A percentile compares a stretch with the other conserved stretches of the same genome.
Evolutionary conservation across 1,140 invertebrate genomes (phyloP).

Genomic region (Eubasilissa regina): DNA sequence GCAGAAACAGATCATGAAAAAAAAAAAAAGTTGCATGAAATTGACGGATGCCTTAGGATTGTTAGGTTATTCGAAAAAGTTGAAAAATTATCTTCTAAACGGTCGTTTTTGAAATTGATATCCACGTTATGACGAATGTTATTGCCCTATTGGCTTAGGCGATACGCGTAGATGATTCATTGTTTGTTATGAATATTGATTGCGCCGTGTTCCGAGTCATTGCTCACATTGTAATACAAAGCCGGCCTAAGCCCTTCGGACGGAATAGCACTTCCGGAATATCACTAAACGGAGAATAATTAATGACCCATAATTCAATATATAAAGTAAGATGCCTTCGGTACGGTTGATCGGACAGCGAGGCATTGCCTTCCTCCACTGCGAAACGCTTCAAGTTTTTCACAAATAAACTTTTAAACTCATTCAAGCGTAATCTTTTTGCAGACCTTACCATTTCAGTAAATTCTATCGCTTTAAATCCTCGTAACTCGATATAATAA

Average conservation of each 20-base stretch:
- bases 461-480: no score
- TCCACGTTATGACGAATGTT: slow-evolving; percentile 33
- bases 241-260: not conserved
- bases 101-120: slow-evolving; percentile 22
- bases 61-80: slow-evolving; percentile 21
- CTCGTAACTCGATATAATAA: no score
- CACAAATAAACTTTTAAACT: no score
- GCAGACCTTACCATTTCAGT: no score
- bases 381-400: no score
- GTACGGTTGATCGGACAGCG: slow-evolving; percentile 15
- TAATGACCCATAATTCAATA: slow-evolving; percentile 42
- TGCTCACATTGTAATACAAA: slow-evolving; percentile 23
- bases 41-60: slow-evolving; percentile 30
- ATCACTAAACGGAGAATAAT: slow-evolving; percentile 25
- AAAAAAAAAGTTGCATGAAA: slow-evolving; percentile 23
- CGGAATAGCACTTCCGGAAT: slow-evolving; percentile 8
- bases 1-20: not conserved
- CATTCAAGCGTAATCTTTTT: no score
- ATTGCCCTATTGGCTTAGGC: slow-evolving; percentile 37
- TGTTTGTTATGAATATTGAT: slow-evolving; percentile 37
- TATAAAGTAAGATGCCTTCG: slow-evolving; percentile 16
- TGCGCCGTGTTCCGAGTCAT: slow-evolving; percentile 21
- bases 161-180: slow-evolving; percentile 37
- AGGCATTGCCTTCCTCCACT: not conserved
- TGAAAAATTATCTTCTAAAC: not conserved